phyloP scores from a whole-genome alignment of 2,888 invertebrate genomes.

The Plutella xylostella region DNA sequence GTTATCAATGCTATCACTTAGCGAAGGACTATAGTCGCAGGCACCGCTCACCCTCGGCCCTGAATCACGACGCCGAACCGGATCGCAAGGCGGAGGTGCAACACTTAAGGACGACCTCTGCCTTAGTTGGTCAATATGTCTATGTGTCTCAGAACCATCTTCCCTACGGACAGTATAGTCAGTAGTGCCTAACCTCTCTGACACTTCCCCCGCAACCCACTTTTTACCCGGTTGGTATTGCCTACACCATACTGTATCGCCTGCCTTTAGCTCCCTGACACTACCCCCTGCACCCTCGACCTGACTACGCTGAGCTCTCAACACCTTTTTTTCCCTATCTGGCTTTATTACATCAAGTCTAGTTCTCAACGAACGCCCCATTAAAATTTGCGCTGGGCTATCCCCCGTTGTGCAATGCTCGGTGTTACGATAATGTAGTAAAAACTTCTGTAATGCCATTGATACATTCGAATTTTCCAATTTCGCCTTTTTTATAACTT shows the following conservation, averaged over 20 bases:
- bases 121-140: slow-evolving; percentile 1
- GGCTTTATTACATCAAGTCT: neutral
- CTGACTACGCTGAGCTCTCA: neutral
- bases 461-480: neutral
- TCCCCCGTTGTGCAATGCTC: neutral
- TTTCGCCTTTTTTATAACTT: neutral
- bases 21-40: too few relatives aligned
- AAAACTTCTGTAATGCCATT: too few relatives aligned
- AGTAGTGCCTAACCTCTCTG: neutral
- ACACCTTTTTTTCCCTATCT: neutral
- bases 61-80: too few relatives aligned
- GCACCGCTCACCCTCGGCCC: too few relatives aligned
- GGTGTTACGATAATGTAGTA: too few relatives aligned
- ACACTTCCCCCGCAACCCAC: neutral
- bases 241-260: neutral
- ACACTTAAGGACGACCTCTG: too few relatives aligned
- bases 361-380: neutral
- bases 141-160: neutral
- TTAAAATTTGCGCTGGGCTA: neutral
- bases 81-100: too few relatives aligned
- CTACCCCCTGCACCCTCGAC: neutral
- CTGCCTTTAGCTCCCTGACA: neutral
- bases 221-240: neutral
- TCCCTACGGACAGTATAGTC: neutral
- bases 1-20: too few relatives aligned